phyloP scores from a whole-genome alignment of 1,140 invertebrate genomes.

The Rhagoletis zephyria region DNA sequence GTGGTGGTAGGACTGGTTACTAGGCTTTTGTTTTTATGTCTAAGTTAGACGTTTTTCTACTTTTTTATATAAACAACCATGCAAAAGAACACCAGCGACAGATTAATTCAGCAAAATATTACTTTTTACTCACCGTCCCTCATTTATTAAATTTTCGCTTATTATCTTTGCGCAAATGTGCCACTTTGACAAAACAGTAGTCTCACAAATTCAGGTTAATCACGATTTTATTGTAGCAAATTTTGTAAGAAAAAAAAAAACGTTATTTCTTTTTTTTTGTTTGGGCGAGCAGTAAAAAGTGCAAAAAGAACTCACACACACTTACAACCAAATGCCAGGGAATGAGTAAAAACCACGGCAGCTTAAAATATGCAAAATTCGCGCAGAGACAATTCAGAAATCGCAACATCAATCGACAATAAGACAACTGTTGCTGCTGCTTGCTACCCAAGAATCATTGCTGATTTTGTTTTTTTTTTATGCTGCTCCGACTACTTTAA shows the following conservation, averaged over 20 bases:
- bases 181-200: conserved; percentile 9
- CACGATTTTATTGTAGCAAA: conserved; percentile 37
- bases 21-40: too few species aligned
- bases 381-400: conserved; percentile 18
- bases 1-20: too few species aligned
- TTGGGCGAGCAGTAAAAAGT: neutral
- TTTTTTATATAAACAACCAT: too few species aligned
- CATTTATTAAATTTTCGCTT: neutral
- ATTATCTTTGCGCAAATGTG: neutral
- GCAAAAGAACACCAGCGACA: too few species aligned
- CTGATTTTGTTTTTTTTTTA: neutral
- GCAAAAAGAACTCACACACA: neutral
- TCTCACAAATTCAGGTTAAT: conserved; percentile 23
- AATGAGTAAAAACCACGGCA: neutral
- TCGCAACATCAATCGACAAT: neutral
- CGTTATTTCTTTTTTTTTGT: neutral
- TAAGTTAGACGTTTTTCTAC: too few species aligned
- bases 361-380: conserved; percentile 25
- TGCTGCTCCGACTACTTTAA: neutral
- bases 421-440: neutral
- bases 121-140: neutral
- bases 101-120: too few species aligned
- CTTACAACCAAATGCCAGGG: neutral
- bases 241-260: neutral
- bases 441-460: neutral